Evolutionary conservation across 2,888 invertebrate genomes (phyloP).

Genomic region (Heliconius ismenius): DNA sequence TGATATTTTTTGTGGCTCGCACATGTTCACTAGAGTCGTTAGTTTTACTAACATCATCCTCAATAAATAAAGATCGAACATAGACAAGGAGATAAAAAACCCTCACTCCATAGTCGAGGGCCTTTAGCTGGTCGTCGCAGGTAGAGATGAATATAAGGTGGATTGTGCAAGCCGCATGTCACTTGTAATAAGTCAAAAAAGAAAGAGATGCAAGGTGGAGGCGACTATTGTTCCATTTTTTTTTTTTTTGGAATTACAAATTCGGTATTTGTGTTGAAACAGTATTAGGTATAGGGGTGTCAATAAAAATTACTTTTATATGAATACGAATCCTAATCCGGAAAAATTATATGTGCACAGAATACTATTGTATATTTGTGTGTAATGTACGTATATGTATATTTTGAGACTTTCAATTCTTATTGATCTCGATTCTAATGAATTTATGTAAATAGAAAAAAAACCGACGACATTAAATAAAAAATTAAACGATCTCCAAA

Average conservation of each 20-base stretch:
- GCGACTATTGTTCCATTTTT: constrained; percentile 14
- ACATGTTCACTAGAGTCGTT: constrained; percentile 39
- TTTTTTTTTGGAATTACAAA: constrained; percentile 1
- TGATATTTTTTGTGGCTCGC: constrained; percentile 39
- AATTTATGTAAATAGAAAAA: neutral
- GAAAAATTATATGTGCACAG: neutral
- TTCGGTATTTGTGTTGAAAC: neutral
- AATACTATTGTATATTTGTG: neutral
- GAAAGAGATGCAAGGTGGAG: constrained; percentile 28
- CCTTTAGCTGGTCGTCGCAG: constrained; percentile 38
- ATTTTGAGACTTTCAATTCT: neutral
- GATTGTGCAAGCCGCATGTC: constrained; percentile 29
- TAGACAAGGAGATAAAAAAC: constrained; percentile 37
- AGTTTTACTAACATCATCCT: constrained; percentile 34
- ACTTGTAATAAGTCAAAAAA: constrained; percentile 24
- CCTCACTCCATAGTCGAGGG: constrained; percentile 22
- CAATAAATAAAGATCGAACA: constrained; percentile 41
- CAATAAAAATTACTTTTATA: neutral
- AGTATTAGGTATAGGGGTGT: neutral
- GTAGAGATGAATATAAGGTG: constrained; percentile 29
- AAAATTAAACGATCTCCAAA: neutral
- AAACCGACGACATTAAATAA: neutral
- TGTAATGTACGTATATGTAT: neutral
- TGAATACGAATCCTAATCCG: neutral
- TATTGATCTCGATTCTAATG: neutral